Evolutionary conservation across 2,113 vertebrate genomes (phyloP), one percentile per base, ranked within the genome.

Genomic region (Percopsis transmontana): DNA sequence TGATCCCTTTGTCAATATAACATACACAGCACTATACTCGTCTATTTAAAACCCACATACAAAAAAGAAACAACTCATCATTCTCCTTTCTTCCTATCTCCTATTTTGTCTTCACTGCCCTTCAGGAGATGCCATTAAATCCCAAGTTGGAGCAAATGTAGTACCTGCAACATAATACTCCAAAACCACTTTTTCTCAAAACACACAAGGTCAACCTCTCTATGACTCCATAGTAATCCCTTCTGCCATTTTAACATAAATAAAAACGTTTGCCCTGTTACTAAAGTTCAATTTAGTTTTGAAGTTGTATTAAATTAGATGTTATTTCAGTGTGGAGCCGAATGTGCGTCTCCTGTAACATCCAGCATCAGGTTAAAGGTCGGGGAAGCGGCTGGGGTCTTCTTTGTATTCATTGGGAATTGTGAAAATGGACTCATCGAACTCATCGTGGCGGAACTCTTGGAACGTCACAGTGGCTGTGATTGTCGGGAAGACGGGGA

Each of bases 401-500:
- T 99, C 98, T 90, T 96, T 98, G 88, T 97, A 99, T 61, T 98
- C 95, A 5, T 91, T 94, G 5, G 98, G 97, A 83, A 99, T 94
- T 41, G 90, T 95, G 86, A 99, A 99, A 82, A 98, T 97, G 59
- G 93, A 92, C 27, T 91, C 87, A 0, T 96, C 92, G 56, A 99
- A 99, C 51, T 96, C 92, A 19, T 97, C 95, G 2, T 98, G 97
- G 14, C 95, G 96, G 80, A 99, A 99, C 91, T 99, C 97, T 91
- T 99, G 97, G 87, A 99, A 99, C 0, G 98, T 99, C 90, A 99
- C 98, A 59, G 98, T 99, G 89, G 98, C 98, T 40, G 97, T 99
- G 93, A 99, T 98, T 39, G 97, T 99, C 41, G 97, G 97, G 84
- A 99, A 99, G 33, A 99, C 97, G 0, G 97, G 97, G 67, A 99